Conservation (phyloP, 2,888 invertebrate genomes). For the Antitype chi region DNA sequence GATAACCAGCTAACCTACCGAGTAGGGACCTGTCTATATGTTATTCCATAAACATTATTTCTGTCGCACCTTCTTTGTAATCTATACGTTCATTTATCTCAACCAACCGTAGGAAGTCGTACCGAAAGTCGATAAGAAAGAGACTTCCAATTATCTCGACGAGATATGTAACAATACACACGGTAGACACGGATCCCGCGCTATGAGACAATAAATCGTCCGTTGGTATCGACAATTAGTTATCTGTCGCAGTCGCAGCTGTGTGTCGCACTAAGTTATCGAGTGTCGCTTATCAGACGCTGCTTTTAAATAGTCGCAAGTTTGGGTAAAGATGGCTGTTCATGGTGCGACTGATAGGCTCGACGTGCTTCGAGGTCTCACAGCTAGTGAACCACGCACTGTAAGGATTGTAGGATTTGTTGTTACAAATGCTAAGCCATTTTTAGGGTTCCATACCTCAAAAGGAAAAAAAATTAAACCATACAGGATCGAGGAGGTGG, state of each 20-base stretch:
- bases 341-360: conserved; percentile 1
- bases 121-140: conserved; percentile 50
- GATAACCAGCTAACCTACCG: conserved; percentile 9
- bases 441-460: neutral
- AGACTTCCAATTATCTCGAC: conserved; percentile 63
- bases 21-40: neutral
- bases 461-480: neutral
- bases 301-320: conserved; percentile 35
- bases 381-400: neutral
- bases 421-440: neutral
- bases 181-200: conserved; percentile 48
- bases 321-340: conserved; percentile 14
- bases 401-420: neutral
- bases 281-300: conserved; percentile 39
- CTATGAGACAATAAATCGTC: conserved; percentile 61
- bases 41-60: conserved; percentile 31
- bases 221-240: conserved; percentile 63
- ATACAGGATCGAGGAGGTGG: neutral
- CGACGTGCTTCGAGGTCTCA: neutral
- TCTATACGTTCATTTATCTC: conserved; percentile 51
- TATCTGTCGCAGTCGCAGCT: conserved; percentile 55
- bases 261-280: conserved; percentile 47
- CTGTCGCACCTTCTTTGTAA: conserved; percentile 46
- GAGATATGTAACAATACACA: conserved; percentile 61
- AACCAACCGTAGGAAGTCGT: conserved; percentile 51